These are phyloP conservation scores for Hetaerina americana DNA, from an alignment of 1,140 invertebrate genomes.

Conservation along the genomic window DNA sequence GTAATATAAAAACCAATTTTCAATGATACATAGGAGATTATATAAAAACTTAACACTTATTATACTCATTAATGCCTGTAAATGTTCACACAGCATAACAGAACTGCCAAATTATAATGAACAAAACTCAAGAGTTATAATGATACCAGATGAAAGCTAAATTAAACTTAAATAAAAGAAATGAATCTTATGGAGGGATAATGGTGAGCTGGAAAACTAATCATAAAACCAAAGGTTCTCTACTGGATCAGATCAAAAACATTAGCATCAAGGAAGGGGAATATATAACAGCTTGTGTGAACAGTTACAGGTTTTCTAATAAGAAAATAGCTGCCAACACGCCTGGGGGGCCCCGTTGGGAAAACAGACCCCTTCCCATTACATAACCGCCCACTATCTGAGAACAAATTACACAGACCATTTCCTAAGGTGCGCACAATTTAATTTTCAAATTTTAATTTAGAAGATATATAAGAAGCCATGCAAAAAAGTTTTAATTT, in stretches of 20 bases:
- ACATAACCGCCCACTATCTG: not conserved
- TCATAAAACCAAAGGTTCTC: not conserved
- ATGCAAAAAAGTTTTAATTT: conserved; percentile 3
- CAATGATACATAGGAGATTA: not conserved
- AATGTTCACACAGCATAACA: conserved; percentile 7
- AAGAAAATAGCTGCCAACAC: conserved; percentile 3
- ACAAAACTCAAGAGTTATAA: not conserved
- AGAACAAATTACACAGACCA: not conserved
- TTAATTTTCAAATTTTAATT: not conserved
- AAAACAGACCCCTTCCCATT: conserved; percentile 9
- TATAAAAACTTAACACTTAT: not conserved
- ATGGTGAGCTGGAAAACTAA: not conserved
- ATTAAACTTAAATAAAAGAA: conserved; percentile 1
- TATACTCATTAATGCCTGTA: conserved; percentile 1
- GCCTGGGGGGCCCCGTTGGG: conserved; percentile 12
- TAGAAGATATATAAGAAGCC: conserved; percentile 8
- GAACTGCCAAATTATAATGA: conserved; percentile 1
- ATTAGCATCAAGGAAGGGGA: not conserved
- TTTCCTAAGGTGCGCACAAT: conserved; percentile 3
- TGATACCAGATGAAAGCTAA: not conserved
- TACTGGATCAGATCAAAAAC: not conserved
- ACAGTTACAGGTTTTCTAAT: conserved; percentile 12
- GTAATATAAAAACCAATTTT: not conserved
- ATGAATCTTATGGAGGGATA: not conserved
- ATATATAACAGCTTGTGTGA: conserved; percentile 7